Conservation (phyloP, 2,113 vertebrate species). For the Oxyruncus cristatus region DNA sequence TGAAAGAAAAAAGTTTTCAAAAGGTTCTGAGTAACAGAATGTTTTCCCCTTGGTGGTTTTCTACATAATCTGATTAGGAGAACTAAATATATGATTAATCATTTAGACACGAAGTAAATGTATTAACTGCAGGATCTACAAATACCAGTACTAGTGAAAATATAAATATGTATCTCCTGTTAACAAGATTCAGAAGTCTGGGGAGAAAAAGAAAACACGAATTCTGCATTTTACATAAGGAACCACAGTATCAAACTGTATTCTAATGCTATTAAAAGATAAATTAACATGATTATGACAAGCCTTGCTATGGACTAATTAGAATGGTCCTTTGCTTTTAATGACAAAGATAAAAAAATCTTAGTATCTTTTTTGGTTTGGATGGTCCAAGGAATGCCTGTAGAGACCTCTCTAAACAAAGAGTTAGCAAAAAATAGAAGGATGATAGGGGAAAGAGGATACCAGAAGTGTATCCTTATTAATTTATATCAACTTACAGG, state of each 20-base stretch:
- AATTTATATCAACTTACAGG: neutral
- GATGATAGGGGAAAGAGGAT: neutral
- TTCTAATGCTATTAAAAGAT: neutral
- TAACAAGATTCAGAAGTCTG: neutral
- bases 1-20: neutral
- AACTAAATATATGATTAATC: neutral
- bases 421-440: neutral
- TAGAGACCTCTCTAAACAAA: neutral
- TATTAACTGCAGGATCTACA: neutral
- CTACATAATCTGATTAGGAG: neutral
- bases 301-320: neutral
- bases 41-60: neutral
- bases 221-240: neutral
- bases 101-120: neutral
- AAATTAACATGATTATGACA: neutral
- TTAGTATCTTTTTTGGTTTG: neutral
- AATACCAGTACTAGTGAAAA: neutral
- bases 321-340: neutral
- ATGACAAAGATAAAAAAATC: neutral
- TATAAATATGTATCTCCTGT: neutral
- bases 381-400: neutral
- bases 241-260: neutral
- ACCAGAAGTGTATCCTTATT: neutral
- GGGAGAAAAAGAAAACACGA: neutral
- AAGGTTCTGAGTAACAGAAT: neutral